Percentiles rank a stretch among this genome's conserved stretches.
Conservation (phyloP, 1,140 invertebrate species). For the Eriosoma lanigerum region DNA sequence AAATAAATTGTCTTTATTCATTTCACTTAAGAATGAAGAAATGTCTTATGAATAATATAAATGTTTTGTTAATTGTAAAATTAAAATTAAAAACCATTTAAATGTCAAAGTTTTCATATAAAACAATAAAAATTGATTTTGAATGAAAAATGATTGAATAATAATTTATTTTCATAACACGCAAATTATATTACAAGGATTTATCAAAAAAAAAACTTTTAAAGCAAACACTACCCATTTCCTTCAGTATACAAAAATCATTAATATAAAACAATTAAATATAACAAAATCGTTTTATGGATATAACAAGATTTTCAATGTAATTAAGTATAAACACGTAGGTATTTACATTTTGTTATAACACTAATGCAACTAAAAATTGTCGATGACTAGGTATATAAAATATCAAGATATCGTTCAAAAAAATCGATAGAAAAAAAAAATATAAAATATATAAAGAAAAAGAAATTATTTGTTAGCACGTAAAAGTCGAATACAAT, state of each 20-base stretch:
- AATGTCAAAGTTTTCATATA: not conserved
- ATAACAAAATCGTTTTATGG: not conserved
- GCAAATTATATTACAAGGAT: not conserved
- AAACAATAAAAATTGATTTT: not conserved
- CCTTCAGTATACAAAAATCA: not conserved
- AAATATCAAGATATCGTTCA: constrained; percentile 1
- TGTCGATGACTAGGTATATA: not conserved
- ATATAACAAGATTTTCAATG: not conserved
- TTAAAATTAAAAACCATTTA: too few relatives aligned
- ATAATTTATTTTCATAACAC: not conserved
- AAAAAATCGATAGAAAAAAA: constrained; percentile 26
- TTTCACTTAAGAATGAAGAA: not conserved
- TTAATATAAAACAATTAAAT: too few relatives aligned
- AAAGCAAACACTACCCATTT: not conserved
- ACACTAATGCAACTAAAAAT: not conserved
- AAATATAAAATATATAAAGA: not conserved
- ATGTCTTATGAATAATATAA: not conserved
- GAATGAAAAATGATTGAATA: not conserved
- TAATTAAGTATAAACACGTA: too few relatives aligned
- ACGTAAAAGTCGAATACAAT: constrained; percentile 7
- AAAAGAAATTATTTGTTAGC: not conserved
- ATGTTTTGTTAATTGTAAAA: too few relatives aligned
- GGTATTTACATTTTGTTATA: not conserved
- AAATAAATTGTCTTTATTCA: not conserved
- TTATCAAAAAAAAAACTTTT: not conserved